A percentile compares a stretch with the other conserved stretches of the same genome.
These are phyloP conservation scores for Siderastrea radians DNA, from an alignment of 92 coral and sea anemone species.

Conservation along the genomic window DNA sequence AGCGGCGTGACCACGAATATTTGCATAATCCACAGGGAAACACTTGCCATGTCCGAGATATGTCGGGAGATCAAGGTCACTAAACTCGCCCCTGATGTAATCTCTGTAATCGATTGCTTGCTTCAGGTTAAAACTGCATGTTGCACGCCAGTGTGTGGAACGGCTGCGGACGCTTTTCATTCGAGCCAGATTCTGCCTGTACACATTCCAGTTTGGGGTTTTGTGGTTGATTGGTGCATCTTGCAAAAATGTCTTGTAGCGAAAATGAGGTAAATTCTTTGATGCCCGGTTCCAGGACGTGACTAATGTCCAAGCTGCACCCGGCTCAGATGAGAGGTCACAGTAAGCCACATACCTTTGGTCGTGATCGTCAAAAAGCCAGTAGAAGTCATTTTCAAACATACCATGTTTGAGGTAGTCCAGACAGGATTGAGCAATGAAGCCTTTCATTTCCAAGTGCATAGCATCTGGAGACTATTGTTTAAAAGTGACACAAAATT, in stretches of 20 bases:
- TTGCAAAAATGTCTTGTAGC: background rate
- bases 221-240: constrained; percentile 48
- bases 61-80: constrained; percentile 31
- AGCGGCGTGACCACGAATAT: constrained; percentile 43
- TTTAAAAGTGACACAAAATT: too few relatives aligned
- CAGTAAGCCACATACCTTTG: constrained; percentile 38
- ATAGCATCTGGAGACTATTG: too few relatives aligned
- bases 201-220: constrained; percentile 37
- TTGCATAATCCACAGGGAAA: constrained; percentile 23
- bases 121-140: constrained; percentile 22
- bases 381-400: constrained; percentile 33
- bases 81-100: constrained; percentile 55
- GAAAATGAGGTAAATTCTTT: background rate
- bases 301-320: constrained; percentile 65
- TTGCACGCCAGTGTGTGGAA: constrained; percentile 64
- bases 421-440: constrained; percentile 43
- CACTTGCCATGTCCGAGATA: constrained; percentile 10
- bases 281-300: constrained; percentile 10
- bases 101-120: constrained; percentile 34
- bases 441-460: background rate
- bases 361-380: constrained; percentile 31
- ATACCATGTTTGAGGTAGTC: constrained; percentile 24
- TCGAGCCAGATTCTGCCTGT: constrained; percentile 41
- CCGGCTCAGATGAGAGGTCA: constrained; percentile 52
- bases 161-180: constrained; percentile 26